These are phyloP conservation scores for Hemiscyllium ocellatum DNA, from an alignment of 2,113 vertebrate genomes.

Conservation along the genomic window DNA sequence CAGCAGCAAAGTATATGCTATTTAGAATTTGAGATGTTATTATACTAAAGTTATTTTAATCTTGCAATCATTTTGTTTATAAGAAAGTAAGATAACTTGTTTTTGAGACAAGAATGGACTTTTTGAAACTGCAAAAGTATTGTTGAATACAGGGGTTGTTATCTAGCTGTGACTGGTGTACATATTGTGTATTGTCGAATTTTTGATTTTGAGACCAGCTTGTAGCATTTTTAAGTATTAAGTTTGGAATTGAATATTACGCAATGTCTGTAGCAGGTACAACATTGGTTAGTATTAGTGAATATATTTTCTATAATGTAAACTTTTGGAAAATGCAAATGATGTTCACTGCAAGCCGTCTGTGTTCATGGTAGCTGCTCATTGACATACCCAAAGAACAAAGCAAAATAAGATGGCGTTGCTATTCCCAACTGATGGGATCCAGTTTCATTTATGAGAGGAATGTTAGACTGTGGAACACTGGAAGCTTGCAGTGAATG, in stretches of 20 bases:
- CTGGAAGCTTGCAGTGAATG: no score
- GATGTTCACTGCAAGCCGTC: background rate
- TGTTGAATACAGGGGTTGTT: background rate
- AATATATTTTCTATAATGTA: background rate
- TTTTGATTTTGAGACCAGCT: background rate
- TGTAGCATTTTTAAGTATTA: background rate
- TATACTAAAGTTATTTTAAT: background rate
- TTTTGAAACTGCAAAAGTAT: background rate
- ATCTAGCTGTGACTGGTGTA: background rate
- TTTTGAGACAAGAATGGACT: background rate
- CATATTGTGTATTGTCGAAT: background rate
- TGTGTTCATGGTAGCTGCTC: background rate
- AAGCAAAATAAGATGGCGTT: background rate
- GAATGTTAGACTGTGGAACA: background rate
- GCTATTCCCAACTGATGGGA: background rate
- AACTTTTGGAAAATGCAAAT: background rate
- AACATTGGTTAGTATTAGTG: background rate
- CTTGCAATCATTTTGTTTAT: background rate
- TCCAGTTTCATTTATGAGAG: background rate
- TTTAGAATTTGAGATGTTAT: background rate
- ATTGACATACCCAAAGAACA: background rate
- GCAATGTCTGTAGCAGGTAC: background rate
- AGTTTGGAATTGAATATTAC: background rate
- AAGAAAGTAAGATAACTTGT: background rate
- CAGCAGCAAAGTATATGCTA: background rate